Evolutionary conservation across 2,797 vertebrate species (phyloP), one percentile per base, ranked within the genome.

Genomic region (Gymnopithys bicolor): DNA sequence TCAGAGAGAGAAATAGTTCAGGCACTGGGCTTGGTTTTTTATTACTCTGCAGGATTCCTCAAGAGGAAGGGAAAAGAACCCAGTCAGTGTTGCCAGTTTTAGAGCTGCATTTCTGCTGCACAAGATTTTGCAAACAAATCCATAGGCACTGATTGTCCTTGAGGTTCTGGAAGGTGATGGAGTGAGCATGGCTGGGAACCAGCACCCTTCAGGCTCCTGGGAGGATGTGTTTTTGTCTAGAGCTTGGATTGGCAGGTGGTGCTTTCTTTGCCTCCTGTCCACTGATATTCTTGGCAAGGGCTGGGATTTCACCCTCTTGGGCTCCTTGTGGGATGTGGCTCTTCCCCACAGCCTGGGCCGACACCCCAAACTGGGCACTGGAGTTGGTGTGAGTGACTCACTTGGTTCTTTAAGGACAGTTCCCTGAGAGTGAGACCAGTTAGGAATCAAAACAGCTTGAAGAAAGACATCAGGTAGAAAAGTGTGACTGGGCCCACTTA

Each of bases 301-400:
- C 53, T 85, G 64, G 45, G 25, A 32, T 73, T 73, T 56, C 35
- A 25, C n/a, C 19, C 19, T 24, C 49, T 69, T 22, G 37, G 2
- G 3, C 28, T 30, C 5, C 41, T 4, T 24, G 48, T 48, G 67
- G 67, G 45, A 9, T 6, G 15, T 48, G 63, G 59, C n/a, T 69
- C 32, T 48, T 60, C 35, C 5, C 21, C 32, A 5, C 23, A 3
- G 0, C 46, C 46, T 48, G 46, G 46, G 46, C 46, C 41, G 14
- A 13, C 76, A 9, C 27, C 73, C 30, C 2, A 5, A 1, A 4
- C 33, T 14, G 63, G 62, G n/a, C 81, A 15, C 87, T 15, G 37
- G 41, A 11, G 24, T 0, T 35, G 52, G 9, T 19, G 23, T 4
- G 56, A 64, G 39, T 2, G 19, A 6, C 35, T 5, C 8, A 0